Base-by-base conservation (phyloP, 1,140 invertebrate species). In the Lordiphosa clarofinis region DNA sequence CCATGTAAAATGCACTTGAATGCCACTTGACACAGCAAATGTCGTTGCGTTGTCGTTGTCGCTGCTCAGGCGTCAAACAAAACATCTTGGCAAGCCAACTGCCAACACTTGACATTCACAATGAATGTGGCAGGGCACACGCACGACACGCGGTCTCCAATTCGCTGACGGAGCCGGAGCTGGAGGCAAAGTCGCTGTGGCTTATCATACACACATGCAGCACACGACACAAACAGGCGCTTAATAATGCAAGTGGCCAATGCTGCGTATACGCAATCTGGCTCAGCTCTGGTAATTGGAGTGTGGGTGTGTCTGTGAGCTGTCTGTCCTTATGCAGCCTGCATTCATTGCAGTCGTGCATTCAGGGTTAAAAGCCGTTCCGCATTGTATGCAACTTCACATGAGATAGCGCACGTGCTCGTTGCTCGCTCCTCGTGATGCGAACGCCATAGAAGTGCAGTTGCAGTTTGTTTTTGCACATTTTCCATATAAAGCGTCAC, bases 191-290 rank as follows among this genome's bases (percentile, higher is more conserved):
- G 54, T 58, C 52, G 71, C 72, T 52, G 62, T 53, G 64, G 76
- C 76, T 81, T 82, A 81, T 82, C 76, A 75, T 43, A 40, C 61
- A 19, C 13, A 42, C 39, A 42, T 12, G 15, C 48, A 50, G 36
- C 36, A 38, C 33, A 46, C 48, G 46, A 58, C 36, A 47, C 56
- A 50, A 39, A 58, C 60, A 56, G 62, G 62, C 52, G 70, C 72
- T 81, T 74, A 62, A 82, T 69, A 76, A 73, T 76, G 76, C 68
- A 86, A 79, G 81, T 86, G 79, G 79, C 79, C 70, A 74, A 79
- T 64, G 69, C 59, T 86, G 79, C 79, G 79, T 86, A 79, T 86
- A 86, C 79, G 79, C 79, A 86, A 86, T 68, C 46, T 74, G 68
- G 48, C 42, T 48, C 65, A 59, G 40, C 39, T 43, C 33, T 49